phyloP scores from a whole-genome alignment of 1,140 invertebrate species.

The Drosophila pseudoananassae region DNA sequence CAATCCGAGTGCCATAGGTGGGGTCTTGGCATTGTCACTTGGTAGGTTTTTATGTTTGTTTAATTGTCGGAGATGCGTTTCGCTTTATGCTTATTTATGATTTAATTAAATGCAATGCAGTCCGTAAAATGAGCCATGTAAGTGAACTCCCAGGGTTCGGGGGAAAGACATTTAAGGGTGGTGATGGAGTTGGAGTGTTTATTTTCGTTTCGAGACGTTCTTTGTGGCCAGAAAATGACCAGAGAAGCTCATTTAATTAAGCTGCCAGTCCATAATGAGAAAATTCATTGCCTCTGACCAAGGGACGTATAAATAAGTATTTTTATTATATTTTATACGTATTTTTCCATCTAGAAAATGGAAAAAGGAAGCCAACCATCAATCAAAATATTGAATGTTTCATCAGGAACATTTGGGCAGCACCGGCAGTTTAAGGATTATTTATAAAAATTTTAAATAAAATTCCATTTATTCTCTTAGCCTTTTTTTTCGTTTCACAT shows the following conservation, averaged over 20 bases:
- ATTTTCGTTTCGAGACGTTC: constrained; percentile 71
- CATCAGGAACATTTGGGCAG: constrained; percentile 29
- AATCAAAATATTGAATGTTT: constrained; percentile 35
- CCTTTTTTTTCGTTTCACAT: constrained; percentile 16
- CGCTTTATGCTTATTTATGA: constrained; percentile 82
- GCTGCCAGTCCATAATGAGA: constrained; percentile 44
- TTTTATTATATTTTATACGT: constrained; percentile 1
- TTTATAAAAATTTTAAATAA: constrained; percentile 39
- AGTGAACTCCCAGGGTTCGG: constrained; percentile 2
- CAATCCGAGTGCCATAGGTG: constrained; percentile 4
- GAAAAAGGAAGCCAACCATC: constrained; percentile 25
- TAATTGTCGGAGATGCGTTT: constrained; percentile 72
- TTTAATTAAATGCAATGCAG: constrained; percentile 76
- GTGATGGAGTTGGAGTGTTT: constrained; percentile 58
- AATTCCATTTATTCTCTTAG: background rate
- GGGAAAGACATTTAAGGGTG: constrained; percentile 31
- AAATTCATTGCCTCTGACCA: constrained; percentile 15
- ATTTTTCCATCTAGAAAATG: background rate
- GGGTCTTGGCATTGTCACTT: constrained; percentile 58
- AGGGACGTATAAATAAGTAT: background rate
- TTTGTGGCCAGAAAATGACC: constrained; percentile 46
- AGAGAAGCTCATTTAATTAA: constrained; percentile 63
- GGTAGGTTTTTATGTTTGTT: constrained; percentile 76
- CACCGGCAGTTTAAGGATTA: constrained; percentile 19
- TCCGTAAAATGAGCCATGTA: constrained; percentile 66